Evolutionary conservation across 2,797 vertebrate genomes (phyloP), one percentile per base, ranked within the genome.

Genomic region (Falco columbarius): DNA sequence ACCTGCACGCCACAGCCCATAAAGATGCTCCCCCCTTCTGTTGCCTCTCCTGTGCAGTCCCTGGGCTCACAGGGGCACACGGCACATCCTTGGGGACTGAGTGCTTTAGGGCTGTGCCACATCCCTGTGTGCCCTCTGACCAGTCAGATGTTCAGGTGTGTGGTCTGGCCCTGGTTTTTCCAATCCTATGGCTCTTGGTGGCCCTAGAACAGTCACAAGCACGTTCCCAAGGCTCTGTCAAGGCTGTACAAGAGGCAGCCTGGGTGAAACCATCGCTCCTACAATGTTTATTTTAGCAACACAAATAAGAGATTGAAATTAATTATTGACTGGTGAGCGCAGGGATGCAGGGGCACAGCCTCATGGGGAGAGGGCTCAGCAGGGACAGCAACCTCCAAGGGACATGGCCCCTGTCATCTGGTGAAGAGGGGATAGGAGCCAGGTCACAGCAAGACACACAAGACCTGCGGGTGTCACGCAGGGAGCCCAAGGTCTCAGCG

Each of bases 261-360:
- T 1, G 4, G 34, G 26, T 72, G 62, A 86, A 89, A 84, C 66
- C 70, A 89, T 42, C 5, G 3, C 56, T 77, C 54, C 65, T 63
- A 83, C 36, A 27, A 12, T 76, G 36, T 93, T 86, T 95, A 83
- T 92, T 95, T 90, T 63, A 88, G 80, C 92, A 94, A 86, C 75
- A 71, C 79, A 93, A 96, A 24, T 62, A 80, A 75, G 21, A 89
- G 74, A 92, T 7, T 81, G 67, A 82, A 91, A 87, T 93, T 71
- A 81, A 92, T 90, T 81, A 95, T 36, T 89, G 89, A 92, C 51
- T n/a, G 71, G 62, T 29, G 27, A 87, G 59, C 2, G 0, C 29
- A 59, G 20, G n/a, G 73, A 72, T 42, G 38, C 55, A 49, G 42
- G 54, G 55, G 8, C 13, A 85, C 7, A 18, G 49, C 65, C 52